Evolutionary conservation across 2,797 vertebrate genomes (phyloP).

Genomic region (Gymnothorax javanicus): DNA sequence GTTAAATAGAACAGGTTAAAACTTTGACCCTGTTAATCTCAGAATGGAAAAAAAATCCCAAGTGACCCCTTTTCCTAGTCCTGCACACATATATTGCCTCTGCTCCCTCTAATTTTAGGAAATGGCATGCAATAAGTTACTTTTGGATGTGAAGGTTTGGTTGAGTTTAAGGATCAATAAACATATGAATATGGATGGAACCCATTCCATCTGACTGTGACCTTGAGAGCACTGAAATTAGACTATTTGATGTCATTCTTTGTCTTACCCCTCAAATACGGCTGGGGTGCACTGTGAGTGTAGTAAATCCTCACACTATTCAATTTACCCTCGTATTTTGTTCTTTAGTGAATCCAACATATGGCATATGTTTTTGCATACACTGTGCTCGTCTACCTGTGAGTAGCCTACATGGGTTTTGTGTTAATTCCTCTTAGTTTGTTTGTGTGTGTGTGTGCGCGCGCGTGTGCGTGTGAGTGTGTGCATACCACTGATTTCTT

Average conservation of each 20-base stretch:
- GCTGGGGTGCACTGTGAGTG: neutral
- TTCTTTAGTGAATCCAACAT: neutral
- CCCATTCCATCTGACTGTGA: neutral
- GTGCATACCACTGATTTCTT: neutral
- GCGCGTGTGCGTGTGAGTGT: neutral
- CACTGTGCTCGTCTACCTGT: neutral
- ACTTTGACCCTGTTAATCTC: too few relatives aligned
- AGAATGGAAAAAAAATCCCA: too few relatives aligned
- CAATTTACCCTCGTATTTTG: neutral
- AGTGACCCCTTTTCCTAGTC: neutral
- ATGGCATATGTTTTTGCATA: neutral
- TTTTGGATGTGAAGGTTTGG: neutral
- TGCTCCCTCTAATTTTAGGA: too few relatives aligned
- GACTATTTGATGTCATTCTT: neutral
- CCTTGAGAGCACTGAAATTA: neutral
- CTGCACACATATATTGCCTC: neutral
- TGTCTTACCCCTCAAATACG: neutral
- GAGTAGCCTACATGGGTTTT: neutral
- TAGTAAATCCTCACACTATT: neutral
- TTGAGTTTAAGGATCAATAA: neutral
- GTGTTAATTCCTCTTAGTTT: neutral
- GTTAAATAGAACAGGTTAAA: too few relatives aligned
- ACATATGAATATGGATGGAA: too few relatives aligned
- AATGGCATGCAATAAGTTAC: neutral
- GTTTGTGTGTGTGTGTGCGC: slow-evolving; percentile 12